Evolutionary conservation across 2,888 invertebrate species (phyloP), one percentile per base, ranked within the genome.

Genomic region (Volucella bombylans): DNA sequence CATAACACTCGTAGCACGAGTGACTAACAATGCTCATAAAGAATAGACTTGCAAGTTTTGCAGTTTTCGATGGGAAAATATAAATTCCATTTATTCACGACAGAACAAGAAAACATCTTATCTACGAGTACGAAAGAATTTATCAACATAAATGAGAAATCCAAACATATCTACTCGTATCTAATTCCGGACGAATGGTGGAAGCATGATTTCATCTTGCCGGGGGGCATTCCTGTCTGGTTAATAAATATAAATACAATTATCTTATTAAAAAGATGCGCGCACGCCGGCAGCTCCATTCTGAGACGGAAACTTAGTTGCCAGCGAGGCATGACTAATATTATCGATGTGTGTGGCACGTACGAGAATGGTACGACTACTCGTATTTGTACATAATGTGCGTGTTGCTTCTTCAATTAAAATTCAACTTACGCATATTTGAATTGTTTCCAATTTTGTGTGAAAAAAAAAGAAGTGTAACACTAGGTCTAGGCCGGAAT

Each of bases 401-500:
- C 72, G 71, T 71, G 52, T n/a, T n/a, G 52, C 2, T 4, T 47
- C 54, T 59, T 59, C 39, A 72, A 52, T 76, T 76, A 38, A 59
- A 52, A 76, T 76, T 76, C 67, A 38, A 38, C 38, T 39, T 57
- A 69, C 69, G 50, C 76, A 59, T 47, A 18, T 8, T 23, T 39
- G 41, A 76, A 65, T 64, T 50, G 62, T 61, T 77, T 77, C 68
- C 61, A 68, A 68, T 76, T 68, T 61, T 68, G 43, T 52, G 68
- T 18, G 12, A 69, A 69, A 57, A 69, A 55, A 68, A 69, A 57
- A 41, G 45, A 74, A 54, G 76, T 77, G 68, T 77, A 68, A 62
- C 68, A 77, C 68, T 77, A 54, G 68, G 77, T 77, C 77, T 77
- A 77, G 77, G 77, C n/a, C 67, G 43, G 59, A 45, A 68, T 68